phyloP scores from a whole-genome alignment of 2,888 invertebrate genomes.

The Gerosis bhagava region DNA sequence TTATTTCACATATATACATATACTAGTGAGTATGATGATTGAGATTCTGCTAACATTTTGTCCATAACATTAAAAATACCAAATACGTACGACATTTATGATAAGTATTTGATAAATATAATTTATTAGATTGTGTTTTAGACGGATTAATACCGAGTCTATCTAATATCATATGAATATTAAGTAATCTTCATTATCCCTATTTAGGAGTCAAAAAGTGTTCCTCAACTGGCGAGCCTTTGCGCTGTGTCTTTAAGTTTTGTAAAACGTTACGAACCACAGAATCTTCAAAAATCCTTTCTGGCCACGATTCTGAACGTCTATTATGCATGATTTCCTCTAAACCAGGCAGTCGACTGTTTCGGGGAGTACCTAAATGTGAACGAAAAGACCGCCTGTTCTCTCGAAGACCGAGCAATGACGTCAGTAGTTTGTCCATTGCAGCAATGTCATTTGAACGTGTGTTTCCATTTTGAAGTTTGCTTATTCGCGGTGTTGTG shows the following conservation, averaged over 20 bases:
- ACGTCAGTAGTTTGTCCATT: conserved; percentile 84
- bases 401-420: conserved; percentile 79
- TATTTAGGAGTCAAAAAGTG: conserved; percentile 67
- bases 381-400: conserved; percentile 59
- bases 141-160: too few relatives aligned
- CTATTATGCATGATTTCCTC: conserved; percentile 46
- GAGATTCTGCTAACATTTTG: too few relatives aligned
- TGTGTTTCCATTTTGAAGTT: conserved; percentile 53
- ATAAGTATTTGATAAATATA: too few relatives aligned
- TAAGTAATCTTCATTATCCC: conserved; percentile 18
- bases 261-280: conserved; percentile 65
- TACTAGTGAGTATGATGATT: too few relatives aligned
- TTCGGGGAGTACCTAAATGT: conserved; percentile 58
- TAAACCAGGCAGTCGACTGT: conserved; percentile 55
- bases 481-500: conserved; percentile 47
- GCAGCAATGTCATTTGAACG: conserved; percentile 80
- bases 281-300: conserved; percentile 67
- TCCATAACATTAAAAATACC: too few relatives aligned
- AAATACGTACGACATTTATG: too few relatives aligned
- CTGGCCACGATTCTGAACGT: conserved; percentile 69
- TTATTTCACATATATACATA: too few relatives aligned
- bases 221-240: conserved; percentile 61
- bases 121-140: too few relatives aligned
- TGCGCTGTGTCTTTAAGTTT: conserved; percentile 57
- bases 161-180: too few relatives aligned